Conservation (phyloP, 2,888 invertebrate species). For the Patella caerulea region DNA sequence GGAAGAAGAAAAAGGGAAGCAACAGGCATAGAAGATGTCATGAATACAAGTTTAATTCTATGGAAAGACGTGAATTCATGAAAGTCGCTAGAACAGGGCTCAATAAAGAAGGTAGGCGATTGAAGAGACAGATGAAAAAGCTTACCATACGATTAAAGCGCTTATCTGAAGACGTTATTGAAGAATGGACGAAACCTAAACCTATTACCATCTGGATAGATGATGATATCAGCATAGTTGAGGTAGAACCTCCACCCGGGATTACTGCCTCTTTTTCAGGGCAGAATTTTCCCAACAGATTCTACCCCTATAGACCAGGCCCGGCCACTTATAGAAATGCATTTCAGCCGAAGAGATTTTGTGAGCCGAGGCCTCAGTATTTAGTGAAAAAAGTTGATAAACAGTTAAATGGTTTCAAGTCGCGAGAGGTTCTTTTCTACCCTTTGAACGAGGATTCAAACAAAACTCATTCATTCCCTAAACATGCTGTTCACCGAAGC, state of each 20-base stretch:
- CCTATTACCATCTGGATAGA: constrained; percentile 33
- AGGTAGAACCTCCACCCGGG: constrained; percentile 33
- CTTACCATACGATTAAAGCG: constrained; percentile 42
- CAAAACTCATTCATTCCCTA: constrained; percentile 17
- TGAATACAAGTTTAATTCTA: constrained; percentile 50
- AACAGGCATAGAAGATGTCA: constrained; percentile 40
- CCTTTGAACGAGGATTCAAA: constrained; percentile 31
- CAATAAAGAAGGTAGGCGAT: constrained; percentile 36
- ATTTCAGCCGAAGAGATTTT: neutral
- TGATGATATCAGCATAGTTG: constrained; percentile 40
- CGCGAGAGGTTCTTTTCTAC: constrained; percentile 29
- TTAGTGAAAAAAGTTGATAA: constrained; percentile 32
- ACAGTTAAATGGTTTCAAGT: constrained; percentile 29
- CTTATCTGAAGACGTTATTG: constrained; percentile 40
- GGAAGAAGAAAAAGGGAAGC: constrained; percentile 43
- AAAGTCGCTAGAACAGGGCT: constrained; percentile 41
- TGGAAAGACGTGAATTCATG: constrained; percentile 41
- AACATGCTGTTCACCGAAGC: constrained; percentile 24
- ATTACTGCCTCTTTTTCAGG: neutral
- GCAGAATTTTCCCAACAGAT: neutral
- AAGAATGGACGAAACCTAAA: constrained; percentile 44
- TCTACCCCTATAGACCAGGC: neutral
- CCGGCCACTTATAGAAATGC: neutral
- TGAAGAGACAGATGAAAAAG: constrained; percentile 32
- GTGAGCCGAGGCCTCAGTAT: constrained; percentile 22